Base-by-base conservation (phyloP, 2,888 invertebrate genomes). In the Diabrotica balteata region DNA sequence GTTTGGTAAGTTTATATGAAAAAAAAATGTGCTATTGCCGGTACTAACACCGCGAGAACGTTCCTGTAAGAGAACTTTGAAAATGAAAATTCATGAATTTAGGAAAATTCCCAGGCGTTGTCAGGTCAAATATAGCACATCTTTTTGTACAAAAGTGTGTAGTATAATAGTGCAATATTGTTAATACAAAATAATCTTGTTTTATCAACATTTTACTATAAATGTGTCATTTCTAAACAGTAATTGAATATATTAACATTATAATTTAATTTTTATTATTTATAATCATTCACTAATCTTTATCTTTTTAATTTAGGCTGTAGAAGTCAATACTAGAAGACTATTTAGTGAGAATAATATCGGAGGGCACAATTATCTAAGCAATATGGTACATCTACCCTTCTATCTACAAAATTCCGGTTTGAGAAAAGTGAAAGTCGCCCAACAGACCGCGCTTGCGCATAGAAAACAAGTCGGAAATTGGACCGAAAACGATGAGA, bases 341-440 rank as follows among this genome's bases (percentile, higher is more conserved):
- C 88, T 95, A 46, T 93, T 96, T 78, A 93, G 92, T 46, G 97
- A 97, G 83, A 95, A 93, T 71, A 94, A 93, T 83, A 96, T 98
- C 75, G 96, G 96, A 68, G 97, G 97, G 0, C 96, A 97, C 86
- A 94, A 94, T 84, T 97, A 97, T 81, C 86, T 98, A 59, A 90
- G 95, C 72, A 98, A 98, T 83, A 92, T 98, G 88, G 96, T 99
- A 42, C 98, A 98, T 83, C 87, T 99, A 78, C 99, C 99, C 0
- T 98, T 99, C 85, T 99, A 96, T 84, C 87, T 99, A 67, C 98
- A 99, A 86, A 98, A 97, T 85, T 96, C 97, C 0, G 97, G 97
- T 8, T 85, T 98, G 69, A 88, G 97, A 1, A 91, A 95, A 77
- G 94, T 96, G 3, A 94, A 95, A 83, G 87, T 91, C 7, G 95